Evolutionary conservation across 2,113 vertebrate genomes (phyloP).

Genomic region (Felis catus): DNA sequence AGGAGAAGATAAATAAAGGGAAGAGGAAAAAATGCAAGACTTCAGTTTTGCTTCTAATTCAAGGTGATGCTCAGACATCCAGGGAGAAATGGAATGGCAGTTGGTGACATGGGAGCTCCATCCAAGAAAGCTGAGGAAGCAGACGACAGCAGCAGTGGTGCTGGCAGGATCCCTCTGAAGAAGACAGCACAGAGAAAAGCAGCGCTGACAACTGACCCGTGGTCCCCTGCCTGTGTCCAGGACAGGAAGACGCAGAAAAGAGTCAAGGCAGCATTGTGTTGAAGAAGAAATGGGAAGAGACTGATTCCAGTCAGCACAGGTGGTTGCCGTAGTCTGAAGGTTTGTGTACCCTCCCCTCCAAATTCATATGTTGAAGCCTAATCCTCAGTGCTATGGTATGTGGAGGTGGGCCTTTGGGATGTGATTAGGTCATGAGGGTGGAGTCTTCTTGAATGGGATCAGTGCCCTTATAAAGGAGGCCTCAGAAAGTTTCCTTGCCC

Average conservation of each 20-base stretch:
- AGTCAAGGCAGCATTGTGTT: not conserved
- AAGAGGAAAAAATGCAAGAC: not conserved
- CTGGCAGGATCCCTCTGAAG: not conserved
- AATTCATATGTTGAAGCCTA: not conserved
- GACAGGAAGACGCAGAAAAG: not conserved
- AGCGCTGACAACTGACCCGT: accelerated
- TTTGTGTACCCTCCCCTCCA: not conserved
- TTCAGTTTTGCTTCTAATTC: not conserved
- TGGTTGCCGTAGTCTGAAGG: not conserved
- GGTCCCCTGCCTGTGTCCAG: not conserved
- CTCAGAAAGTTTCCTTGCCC: not conserved
- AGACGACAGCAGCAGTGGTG: accelerated
- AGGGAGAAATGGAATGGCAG: not conserved
- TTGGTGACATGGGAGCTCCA: not conserved
- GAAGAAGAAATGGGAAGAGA: not conserved
- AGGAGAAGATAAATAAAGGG: not conserved
- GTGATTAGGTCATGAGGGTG: not conserved
- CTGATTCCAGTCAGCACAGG: not conserved
- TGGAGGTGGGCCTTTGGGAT: not conserved
- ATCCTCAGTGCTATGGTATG: not conserved
- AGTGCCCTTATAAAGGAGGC: not conserved
- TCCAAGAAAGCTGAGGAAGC: not conserved
- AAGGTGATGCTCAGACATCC: not conserved
- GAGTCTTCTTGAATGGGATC: not conserved
- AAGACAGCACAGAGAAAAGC: not conserved